Evolutionary conservation across 2,888 invertebrate species (phyloP).

Genomic region (Heterodera filipjevi): DNA sequence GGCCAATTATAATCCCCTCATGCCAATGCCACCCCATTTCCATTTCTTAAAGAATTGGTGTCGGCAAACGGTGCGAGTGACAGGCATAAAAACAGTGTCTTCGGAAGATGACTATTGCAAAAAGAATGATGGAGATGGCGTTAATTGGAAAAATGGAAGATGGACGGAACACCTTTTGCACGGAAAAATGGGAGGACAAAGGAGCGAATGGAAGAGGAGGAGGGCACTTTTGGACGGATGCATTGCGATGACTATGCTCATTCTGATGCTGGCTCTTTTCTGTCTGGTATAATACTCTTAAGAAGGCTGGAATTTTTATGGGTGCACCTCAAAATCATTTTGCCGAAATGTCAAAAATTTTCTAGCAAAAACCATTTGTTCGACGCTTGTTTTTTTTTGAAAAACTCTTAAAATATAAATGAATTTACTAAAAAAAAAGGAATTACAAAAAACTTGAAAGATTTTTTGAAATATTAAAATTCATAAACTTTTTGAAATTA

Average conservation of each 20-base stretch:
- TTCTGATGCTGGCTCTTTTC: background rate
- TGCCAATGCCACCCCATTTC: background rate
- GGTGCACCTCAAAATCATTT: too few species aligned
- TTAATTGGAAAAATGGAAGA: background rate
- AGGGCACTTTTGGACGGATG: background rate
- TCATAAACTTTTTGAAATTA: too few species aligned
- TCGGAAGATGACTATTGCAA: background rate
- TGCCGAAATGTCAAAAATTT: too few species aligned
- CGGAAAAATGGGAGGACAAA: background rate
- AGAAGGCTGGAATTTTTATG: background rate
- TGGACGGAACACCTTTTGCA: background rate
- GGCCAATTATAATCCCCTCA: background rate
- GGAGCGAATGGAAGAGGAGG: background rate
- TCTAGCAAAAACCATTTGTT: too few species aligned
- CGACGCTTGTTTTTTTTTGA: too few species aligned
- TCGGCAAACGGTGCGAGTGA: background rate
- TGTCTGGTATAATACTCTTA: background rate
- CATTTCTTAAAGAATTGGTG: background rate
- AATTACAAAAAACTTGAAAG: too few species aligned
- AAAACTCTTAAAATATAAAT: too few species aligned
- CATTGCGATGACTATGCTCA: background rate
- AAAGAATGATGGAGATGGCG: background rate
- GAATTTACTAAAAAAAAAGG: too few species aligned
- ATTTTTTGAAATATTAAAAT: too few species aligned
- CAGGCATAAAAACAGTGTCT: background rate